Percentiles rank a stretch among this genome's conserved stretches.
These are phyloP conservation scores for Gymnodraco acuticeps DNA, from an alignment of 2,797 vertebrate genomes.

Conservation along the genomic window DNA sequence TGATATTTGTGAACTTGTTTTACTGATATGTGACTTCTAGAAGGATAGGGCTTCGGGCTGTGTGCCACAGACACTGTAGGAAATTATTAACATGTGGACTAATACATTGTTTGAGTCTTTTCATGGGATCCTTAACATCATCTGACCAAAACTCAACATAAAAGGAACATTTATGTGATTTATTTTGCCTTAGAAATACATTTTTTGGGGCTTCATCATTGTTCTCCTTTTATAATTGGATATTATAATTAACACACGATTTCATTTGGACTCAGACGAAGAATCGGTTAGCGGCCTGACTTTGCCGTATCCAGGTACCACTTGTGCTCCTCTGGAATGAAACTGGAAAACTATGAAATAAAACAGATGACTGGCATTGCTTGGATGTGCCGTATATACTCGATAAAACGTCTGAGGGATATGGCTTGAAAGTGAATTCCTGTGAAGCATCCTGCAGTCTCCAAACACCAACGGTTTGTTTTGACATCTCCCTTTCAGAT, in stretches of 20 bases:
- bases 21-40: neutral
- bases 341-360: slow-evolving; percentile 22
- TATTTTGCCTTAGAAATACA: slow-evolving; percentile 11
- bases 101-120: neutral
- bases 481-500: slow-evolving; percentile 87
- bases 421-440: slow-evolving; percentile 76
- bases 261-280: slow-evolving; percentile 25
- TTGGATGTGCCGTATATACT: slow-evolving; percentile 48
- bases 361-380: slow-evolving; percentile 48
- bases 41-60: neutral
- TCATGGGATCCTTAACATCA: neutral
- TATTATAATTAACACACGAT: slow-evolving; percentile 49
- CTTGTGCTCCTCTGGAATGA: slow-evolving; percentile 1
- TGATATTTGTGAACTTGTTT: neutral
- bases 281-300: slow-evolving; percentile 5
- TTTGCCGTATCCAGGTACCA: slow-evolving; percentile 5
- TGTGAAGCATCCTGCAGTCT: slow-evolving; percentile 77
- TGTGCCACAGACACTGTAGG: neutral
- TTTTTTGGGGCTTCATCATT: slow-evolving; percentile 23
- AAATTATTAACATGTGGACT: neutral
- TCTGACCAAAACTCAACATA: neutral
- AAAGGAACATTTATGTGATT: slow-evolving; percentile 14
- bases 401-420: slow-evolving; percentile 55
- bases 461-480: slow-evolving; percentile 74
- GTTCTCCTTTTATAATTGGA: slow-evolving; percentile 37